Base-by-base conservation (phyloP, 2,797 vertebrate species). In the Labroides dimidiatus region DNA sequence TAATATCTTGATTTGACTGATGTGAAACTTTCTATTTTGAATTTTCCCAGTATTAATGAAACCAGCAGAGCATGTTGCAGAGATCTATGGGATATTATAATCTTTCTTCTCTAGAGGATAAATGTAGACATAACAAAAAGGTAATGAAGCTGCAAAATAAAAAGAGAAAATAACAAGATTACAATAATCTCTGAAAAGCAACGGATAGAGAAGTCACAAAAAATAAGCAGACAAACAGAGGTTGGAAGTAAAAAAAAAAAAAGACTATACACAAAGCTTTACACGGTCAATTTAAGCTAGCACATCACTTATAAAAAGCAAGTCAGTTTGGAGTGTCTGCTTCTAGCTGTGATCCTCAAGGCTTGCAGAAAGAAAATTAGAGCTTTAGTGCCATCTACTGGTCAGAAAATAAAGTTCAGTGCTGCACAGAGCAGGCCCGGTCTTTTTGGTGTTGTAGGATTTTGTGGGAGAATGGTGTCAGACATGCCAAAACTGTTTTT, bases 361-460 rank as follows among this genome's bases (percentile, higher is more conserved):
- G 43, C 27, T 53, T 4, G 36, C 30, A 16, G 14, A 30, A 10
- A 59, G 6, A 27, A 51, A 19, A 24, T 13, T 6, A 30, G 66
- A 67, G 51, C 55, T 53, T 53, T 55, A 75, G 33, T 52, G 61
- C 84, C 90, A 72, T 47, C 90, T 85, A 62, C 4, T 72, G 89
- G 76, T 54, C 47, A 63, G 23, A 59, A 43, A 47, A 15, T 23
- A 11, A 67, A 81, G 6, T 17, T 0, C n/a, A n/a, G n/a, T n/a
- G n/a, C n/a, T n/a, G n/a, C n/a, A n/a, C n/a, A 23, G 61, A 50
- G 61, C 64, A 58, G 42, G 39, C 30, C 6, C 21, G 30, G 41
- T 52, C 53, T 49, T 58, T 57, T 24, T 36, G 0, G 2, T 56
- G n/a, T 57, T 15, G 44, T 42, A 75, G 67, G 55, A 62, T n/a